Percentiles rank a stretch among this genome's conserved stretches.
Conservation (phyloP, 2,113 vertebrate species). For the Muntiacus muntjak region DNA sequence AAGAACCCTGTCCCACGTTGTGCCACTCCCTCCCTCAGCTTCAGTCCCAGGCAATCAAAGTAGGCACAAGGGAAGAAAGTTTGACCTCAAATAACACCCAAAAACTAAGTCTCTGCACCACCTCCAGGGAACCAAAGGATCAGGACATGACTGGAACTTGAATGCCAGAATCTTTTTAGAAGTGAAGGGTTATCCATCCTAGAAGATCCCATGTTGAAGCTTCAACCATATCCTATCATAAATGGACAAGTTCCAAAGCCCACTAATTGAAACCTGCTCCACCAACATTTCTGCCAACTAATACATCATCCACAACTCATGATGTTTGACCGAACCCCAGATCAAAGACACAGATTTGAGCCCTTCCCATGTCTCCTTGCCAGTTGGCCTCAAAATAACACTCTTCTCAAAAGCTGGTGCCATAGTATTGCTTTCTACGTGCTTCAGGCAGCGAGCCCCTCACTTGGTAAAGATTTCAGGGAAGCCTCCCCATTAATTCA, state of each 20-base stretch:
- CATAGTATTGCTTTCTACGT: neutral
- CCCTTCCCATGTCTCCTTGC: neutral
- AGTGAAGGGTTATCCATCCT: neutral
- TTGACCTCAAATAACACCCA: neutral
- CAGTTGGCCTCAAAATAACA: neutral
- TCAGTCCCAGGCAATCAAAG: neutral
- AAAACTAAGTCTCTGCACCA: neutral
- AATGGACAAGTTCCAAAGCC: neutral
- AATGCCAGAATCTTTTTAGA: neutral
- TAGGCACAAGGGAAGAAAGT: neutral
- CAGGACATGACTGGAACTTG: neutral
- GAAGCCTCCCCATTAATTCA: neutral
- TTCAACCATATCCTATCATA: neutral
- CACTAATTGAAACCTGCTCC: neutral
- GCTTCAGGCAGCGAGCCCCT: neutral
- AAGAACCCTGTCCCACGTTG: fast-evolving
- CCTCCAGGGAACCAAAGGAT: neutral
- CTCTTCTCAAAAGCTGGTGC: neutral
- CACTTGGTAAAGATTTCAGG: neutral
- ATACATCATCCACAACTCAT: neutral
- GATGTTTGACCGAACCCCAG: neutral
- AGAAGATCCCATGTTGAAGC: neutral
- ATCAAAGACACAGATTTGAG: neutral
- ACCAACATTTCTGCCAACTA: neutral
- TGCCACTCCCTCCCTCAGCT: neutral